Evolutionary conservation across 2,888 invertebrate genomes (phyloP).

Genomic region (Drosophila acutilabella): DNA sequence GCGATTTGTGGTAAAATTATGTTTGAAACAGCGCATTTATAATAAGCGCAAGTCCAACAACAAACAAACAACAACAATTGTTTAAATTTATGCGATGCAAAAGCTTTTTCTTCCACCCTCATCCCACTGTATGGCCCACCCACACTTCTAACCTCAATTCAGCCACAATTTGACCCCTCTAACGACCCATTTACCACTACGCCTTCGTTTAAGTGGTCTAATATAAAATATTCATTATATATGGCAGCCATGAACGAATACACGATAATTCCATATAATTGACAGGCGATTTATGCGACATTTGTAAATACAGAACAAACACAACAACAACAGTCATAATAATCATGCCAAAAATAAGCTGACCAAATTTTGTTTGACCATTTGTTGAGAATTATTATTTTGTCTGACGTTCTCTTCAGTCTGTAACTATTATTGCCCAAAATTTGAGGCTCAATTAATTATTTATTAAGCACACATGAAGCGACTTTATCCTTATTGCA

Average conservation of each 20-base stretch:
- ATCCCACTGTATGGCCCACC: background rate
- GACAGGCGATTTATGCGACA: conserved; percentile 76
- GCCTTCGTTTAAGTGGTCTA: conserved; percentile 13
- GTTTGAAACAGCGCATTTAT: conserved; percentile 52
- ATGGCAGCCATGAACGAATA: conserved; percentile 45
- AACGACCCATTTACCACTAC: conserved; percentile 4
- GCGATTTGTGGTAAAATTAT: conserved; percentile 68
- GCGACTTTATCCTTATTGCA: conserved; percentile 10
- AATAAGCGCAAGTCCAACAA: conserved; percentile 44
- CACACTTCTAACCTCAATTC: background rate
- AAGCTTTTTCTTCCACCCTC: background rate
- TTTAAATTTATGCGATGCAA: conserved; percentile 8
- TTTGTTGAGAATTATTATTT: conserved; percentile 38
- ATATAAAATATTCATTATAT: conserved; percentile 60
- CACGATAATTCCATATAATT: conserved; percentile 74
- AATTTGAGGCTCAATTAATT: conserved; percentile 44
- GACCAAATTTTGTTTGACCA: conserved; percentile 28
- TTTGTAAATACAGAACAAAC: conserved; percentile 38
- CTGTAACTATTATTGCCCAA: conserved; percentile 30
- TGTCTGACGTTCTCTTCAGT: conserved; percentile 1
- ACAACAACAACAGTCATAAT: background rate
- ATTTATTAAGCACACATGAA: conserved; percentile 33
- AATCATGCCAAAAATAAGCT: conserved; percentile 9
- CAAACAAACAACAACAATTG: conserved; percentile 34
- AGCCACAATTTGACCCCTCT: background rate